Evolutionary conservation across 2,888 invertebrate species (phyloP), one percentile per base, ranked within the genome.

Genomic region (Drosophila rubida): DNA sequence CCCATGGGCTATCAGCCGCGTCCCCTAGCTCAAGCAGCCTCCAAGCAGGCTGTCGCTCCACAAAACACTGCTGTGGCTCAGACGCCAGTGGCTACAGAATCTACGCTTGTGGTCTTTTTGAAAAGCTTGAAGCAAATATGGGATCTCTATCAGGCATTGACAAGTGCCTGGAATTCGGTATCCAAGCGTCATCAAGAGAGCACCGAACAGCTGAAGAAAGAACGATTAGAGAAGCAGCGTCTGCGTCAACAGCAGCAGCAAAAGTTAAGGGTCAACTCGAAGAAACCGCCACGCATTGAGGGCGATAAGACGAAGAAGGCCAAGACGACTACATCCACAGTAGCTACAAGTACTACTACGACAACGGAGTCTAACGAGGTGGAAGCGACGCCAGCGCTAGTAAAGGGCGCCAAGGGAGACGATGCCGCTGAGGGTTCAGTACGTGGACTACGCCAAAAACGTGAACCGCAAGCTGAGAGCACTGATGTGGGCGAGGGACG

Each of bases 401-500:
- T 32, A 1, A 62, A 64, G n/a, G 54, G 16, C 0, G 7, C 14
- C 6, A 88, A 79, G 35, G 74, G 60, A 0, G 69, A 71, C 19
- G 58, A 59, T 22, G 41, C 19, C 2, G 30, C 42, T 9, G 44
- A 50, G 16, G 57, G 25, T n/a, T 55, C 73, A 0, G 69, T 50
- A 22, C 58, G 61, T 4, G 79, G 75, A 7, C 45, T 67, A 4
- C 78, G 90, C 4, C 71, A 81, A 23, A 88, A 79, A 53, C 80
- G 88, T 6, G 74, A 59, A 0, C 22, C 64, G 5, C 69, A 55
- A 8, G 4, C 58, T 1, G 61, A 19, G 0, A 60, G 62, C 2
- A 74, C 76, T 19, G 89, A 87, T 69, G 86, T 90, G 32, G 88
- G 84, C 5, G 91, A 92, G 73, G 92, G 90, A 19, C 90, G 92